Evolutionary conservation across 2,888 invertebrate genomes (phyloP).

Genomic region (Micropterix aruncella): DNA sequence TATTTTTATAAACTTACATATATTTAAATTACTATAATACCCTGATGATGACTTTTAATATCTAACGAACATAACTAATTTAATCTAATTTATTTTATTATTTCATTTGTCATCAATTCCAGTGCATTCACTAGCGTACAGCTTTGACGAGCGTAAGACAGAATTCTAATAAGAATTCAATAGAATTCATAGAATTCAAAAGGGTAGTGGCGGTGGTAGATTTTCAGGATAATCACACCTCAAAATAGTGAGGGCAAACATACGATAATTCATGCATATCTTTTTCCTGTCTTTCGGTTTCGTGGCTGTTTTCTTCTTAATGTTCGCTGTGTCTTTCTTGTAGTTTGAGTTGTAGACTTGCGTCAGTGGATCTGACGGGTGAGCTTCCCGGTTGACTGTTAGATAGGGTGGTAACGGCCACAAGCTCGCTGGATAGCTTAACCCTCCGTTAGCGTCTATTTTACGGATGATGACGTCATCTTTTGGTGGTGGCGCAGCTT

Average conservation of each 20-base stretch:
- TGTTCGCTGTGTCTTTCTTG: background rate
- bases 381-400: background rate
- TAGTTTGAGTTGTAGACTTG: background rate
- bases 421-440: slow-evolving; percentile 25
- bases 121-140: too few relatives aligned
- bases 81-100: too few relatives aligned
- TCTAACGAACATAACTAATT: too few relatives aligned
- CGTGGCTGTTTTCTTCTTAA: background rate
- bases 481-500: too few relatives aligned
- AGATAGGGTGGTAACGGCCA: slow-evolving; percentile 23
- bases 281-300: background rate
- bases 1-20: too few relatives aligned
- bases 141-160: background rate
- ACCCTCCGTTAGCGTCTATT: background rate
- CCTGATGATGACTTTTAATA: too few relatives aligned
- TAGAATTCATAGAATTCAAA: background rate
- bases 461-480: background rate
- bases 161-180: background rate
- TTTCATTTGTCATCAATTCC: too few relatives aligned
- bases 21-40: too few relatives aligned
- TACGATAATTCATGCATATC: background rate
- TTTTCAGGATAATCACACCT: background rate
- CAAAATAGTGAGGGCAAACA: background rate
- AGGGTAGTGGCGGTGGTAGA: background rate
- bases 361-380: background rate